Conservation (phyloP, 2,888 invertebrate species). For the Idaea straminata region DNA sequence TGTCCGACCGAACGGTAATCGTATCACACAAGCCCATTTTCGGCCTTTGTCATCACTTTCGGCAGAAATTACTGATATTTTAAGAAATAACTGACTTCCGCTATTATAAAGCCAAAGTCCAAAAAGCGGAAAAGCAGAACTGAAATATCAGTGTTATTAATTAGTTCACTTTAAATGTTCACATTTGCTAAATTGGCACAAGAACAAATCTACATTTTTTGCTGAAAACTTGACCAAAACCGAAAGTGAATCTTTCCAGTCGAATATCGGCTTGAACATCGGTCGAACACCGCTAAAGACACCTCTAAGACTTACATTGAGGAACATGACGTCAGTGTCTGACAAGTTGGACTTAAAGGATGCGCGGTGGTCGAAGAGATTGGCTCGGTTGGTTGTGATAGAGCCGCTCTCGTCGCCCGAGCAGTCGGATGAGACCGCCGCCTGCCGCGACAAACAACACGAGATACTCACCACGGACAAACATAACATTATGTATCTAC, state of each 20-base stretch:
- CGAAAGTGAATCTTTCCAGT: conserved; percentile 3
- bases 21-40: background rate
- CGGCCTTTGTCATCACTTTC: background rate
- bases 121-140: background rate
- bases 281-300: conserved; percentile 34
- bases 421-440: conserved; percentile 83
- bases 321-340: conserved; percentile 95
- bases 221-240: conserved; percentile 10
- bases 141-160: background rate
- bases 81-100: background rate
- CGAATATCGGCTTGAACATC: conserved; percentile 9
- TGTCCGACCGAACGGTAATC: background rate
- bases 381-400: conserved; percentile 88
- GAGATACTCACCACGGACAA: conserved; percentile 31
- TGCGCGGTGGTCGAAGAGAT: conserved; percentile 86
- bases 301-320: conserved; percentile 86
- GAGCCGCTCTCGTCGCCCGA: conserved; percentile 86
- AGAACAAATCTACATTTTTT: no score
- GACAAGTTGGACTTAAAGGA: conserved; percentile 95
- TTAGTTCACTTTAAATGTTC: background rate
- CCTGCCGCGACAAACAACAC: conserved; percentile 57
- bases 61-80: background rate
- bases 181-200: background rate
- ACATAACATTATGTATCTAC: conserved; percentile 29
- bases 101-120: background rate